Evolutionary conservation across 2,888 invertebrate species (phyloP).

Genomic region (Campopleginae sp.): DNA sequence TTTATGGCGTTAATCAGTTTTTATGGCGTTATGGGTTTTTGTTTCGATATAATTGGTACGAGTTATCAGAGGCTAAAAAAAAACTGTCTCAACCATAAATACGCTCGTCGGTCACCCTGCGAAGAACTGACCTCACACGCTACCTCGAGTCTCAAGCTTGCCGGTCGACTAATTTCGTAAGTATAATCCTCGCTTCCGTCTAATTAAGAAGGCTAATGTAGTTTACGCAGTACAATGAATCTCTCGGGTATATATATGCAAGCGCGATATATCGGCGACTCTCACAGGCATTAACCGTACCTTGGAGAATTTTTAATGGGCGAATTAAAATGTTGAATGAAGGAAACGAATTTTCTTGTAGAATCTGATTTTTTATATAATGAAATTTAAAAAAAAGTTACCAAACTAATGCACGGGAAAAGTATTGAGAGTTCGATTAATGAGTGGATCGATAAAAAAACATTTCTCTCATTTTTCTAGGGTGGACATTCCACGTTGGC

Average conservation of each 20-base stretch:
- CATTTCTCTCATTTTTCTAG: background rate
- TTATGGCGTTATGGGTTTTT: no score
- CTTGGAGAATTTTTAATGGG: background rate
- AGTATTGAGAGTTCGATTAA: background rate
- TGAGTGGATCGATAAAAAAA: background rate
- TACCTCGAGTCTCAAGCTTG: background rate
- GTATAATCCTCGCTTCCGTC: conserved; percentile 51
- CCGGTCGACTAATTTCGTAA: conserved; percentile 31
- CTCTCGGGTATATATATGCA: background rate
- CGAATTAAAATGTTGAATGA: background rate
- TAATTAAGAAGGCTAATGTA: conserved; percentile 50
- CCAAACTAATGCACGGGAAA: background rate
- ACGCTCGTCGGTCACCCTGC: no score
- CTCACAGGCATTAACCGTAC: background rate
- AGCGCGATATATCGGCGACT: background rate
- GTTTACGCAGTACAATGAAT: conserved; percentile 43
- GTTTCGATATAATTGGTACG: no score
- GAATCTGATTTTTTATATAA: background rate
- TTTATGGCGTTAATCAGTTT: no score
- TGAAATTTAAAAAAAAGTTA: background rate
- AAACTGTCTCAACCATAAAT: no score
- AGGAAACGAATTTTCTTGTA: background rate
- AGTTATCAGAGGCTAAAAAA: no score
- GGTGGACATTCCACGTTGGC: background rate
- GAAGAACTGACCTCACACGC: no score